Conservation (phyloP, 1,140 invertebrate species). For the Temnothorax longispinosus region DNA sequence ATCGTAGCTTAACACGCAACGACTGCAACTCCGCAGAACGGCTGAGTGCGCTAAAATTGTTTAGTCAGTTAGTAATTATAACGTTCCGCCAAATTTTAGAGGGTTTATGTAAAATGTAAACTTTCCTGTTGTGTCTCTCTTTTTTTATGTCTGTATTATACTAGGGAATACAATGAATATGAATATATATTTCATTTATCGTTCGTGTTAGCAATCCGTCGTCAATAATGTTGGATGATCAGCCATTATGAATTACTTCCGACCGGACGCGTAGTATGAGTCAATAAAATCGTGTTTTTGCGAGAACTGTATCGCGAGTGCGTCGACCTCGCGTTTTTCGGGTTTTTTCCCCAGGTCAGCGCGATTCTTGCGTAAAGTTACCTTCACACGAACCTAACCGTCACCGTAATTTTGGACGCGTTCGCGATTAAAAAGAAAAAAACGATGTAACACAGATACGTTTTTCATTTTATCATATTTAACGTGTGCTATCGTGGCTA, state of each 20-base stretch:
- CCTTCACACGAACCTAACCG: not conserved
- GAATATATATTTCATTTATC: not conserved
- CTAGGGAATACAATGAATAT: not conserved
- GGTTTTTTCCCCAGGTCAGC: too few relatives aligned
- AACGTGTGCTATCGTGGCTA: not conserved
- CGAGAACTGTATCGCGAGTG: not conserved
- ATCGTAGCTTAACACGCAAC: not conserved
- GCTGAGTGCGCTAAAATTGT: not conserved
- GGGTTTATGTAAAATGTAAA: not conserved
- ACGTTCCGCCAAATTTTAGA: not conserved
- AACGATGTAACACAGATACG: not conserved
- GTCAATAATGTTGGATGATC: not conserved
- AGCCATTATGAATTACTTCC: not conserved
- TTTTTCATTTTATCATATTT: slow-evolving; percentile 13
- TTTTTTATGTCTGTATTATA: not conserved
- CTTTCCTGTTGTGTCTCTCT: not conserved
- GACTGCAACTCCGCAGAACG: not conserved
- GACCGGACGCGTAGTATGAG: not conserved
- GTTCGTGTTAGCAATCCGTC: not conserved
- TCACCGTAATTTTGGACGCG: not conserved
- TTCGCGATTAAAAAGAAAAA: slow-evolving; percentile 1
- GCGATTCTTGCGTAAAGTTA: not conserved
- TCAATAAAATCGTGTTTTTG: not conserved
- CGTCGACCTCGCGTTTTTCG: not conserved
- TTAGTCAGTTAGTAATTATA: not conserved